Percentiles rank a stretch among this genome's conserved stretches.
Evolutionary conservation across 2,113 vertebrate species (phyloP).

Genomic region (Barbus barbus): DNA sequence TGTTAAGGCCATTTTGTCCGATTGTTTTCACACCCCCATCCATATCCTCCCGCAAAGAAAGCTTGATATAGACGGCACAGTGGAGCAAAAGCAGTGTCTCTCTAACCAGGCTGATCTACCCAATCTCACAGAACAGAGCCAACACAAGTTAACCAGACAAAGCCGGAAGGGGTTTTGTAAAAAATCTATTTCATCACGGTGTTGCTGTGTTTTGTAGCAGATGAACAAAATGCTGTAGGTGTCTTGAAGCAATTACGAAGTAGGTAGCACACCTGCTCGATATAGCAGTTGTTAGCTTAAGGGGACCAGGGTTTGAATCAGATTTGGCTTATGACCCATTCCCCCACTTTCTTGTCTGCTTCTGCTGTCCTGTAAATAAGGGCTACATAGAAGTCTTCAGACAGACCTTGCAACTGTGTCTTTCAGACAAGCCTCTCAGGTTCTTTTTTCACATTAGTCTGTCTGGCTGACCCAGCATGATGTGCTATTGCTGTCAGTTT

Average conservation of each 20-base stretch:
- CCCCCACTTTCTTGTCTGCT: neutral
- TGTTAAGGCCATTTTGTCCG: constrained; percentile 79
- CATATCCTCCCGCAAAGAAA: constrained; percentile 76
- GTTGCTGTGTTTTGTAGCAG: constrained; percentile 2
- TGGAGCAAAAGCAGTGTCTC: constrained; percentile 66
- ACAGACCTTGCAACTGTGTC: neutral
- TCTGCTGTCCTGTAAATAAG: neutral
- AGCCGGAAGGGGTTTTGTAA: neutral
- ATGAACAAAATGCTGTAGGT: neutral
- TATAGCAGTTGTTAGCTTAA: neutral
- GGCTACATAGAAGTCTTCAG: neutral
- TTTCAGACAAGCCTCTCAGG: neutral
- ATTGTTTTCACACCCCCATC: constrained; percentile 78
- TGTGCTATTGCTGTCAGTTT: neutral
- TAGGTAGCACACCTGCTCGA: neutral
- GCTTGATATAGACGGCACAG: constrained; percentile 68
- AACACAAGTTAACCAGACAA: constrained; percentile 47
- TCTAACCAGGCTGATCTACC: constrained; percentile 52
- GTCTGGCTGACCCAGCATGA: neutral
- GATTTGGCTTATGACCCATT: neutral
- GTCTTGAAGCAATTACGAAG: neutral
- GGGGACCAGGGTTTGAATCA: neutral
- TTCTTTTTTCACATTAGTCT: neutral
- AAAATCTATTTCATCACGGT: constrained; percentile 18
- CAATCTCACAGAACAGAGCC: constrained; percentile 72